Evolutionary conservation across 2,888 invertebrate species (phyloP), one percentile per base, ranked within the genome.

Genomic region (Lasioglossum calceatum): DNA sequence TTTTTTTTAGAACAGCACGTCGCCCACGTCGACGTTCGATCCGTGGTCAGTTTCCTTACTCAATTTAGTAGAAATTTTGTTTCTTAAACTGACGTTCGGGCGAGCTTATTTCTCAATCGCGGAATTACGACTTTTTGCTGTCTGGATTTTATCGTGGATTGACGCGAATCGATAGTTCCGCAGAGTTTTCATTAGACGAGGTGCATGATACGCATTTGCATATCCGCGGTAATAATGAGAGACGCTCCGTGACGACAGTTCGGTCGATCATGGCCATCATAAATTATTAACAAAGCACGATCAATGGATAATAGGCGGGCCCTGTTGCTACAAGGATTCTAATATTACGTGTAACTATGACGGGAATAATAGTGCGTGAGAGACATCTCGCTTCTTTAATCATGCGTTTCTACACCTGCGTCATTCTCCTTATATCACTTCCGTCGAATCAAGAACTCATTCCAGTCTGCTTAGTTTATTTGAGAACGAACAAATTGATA

Each of bases 291-390:
- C 73, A 79, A 64, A 32, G 27, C 14, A 44, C 61, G 76, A 83
- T 86, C 72, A 83, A 83, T 86, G 36, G 61, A 78, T 78, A 85
- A 77, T 75, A 42, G 75, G 75, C 47, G 36, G 27, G 32, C 36
- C 73, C 23, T 73, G 77, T 73, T 83, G 54, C 75, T 67, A 16
- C 75, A 83, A 80, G 81, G 73, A 85, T 79, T 79, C 61, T 61
- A 71, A 72, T 74, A 75, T 79, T 58, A 58, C 77, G 70, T 67
- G 74, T 80, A 74, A 77, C 50, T 64, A 64, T 32, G 32, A 64
- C 27, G 64, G 32, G 27, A 16, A 64, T 16, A 64, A 32, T 32
- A 64, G 16, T 12, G 27, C 5, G 5, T 16, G 5, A 5, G 5
- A 2, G 16, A 16, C 32, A 79, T 39, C 58, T 16, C 67, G 67